A percentile compares a stretch with the other conserved stretches of the same genome.
Conservation (phyloP, 2,888 invertebrate species). For the Seira musarum region DNA sequence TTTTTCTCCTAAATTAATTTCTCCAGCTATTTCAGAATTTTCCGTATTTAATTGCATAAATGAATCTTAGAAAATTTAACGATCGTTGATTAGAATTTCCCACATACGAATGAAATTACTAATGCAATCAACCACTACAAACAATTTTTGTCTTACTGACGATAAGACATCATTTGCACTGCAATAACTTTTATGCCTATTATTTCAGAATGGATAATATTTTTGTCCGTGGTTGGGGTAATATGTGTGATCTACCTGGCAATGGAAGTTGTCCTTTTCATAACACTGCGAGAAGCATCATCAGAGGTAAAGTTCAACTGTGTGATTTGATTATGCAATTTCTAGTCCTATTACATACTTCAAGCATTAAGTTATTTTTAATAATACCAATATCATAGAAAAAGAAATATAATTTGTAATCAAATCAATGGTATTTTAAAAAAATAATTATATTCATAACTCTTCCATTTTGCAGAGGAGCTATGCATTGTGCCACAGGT, state of each 20-base stretch:
- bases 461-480: slow-evolving; percentile 59
- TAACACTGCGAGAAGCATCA: slow-evolving; percentile 59
- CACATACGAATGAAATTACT: too few relatives aligned
- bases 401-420: too few relatives aligned
- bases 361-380: slow-evolving; percentile 8
- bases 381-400: too few relatives aligned
- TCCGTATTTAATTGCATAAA: too few relatives aligned
- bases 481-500: slow-evolving; percentile 59
- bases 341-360: slow-evolving; percentile 40
- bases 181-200: background rate
- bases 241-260: slow-evolving; percentile 59
- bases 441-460: slow-evolving; percentile 8
- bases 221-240: slow-evolving; percentile 55
- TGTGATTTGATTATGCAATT: slow-evolving; percentile 13
- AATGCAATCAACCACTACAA: background rate
- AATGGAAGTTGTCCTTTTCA: slow-evolving; percentile 63
- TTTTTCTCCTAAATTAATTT: background rate
- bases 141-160: background rate
- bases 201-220: slow-evolving; percentile 60
- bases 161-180: too few relatives aligned
- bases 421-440: too few relatives aligned
- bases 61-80: too few relatives aligned
- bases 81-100: too few relatives aligned
- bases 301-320: slow-evolving; percentile 47
- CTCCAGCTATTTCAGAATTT: too few relatives aligned